Evolutionary conservation across 2,888 invertebrate genomes (phyloP).

Genomic region (Caenorhabditis sp.): DNA sequence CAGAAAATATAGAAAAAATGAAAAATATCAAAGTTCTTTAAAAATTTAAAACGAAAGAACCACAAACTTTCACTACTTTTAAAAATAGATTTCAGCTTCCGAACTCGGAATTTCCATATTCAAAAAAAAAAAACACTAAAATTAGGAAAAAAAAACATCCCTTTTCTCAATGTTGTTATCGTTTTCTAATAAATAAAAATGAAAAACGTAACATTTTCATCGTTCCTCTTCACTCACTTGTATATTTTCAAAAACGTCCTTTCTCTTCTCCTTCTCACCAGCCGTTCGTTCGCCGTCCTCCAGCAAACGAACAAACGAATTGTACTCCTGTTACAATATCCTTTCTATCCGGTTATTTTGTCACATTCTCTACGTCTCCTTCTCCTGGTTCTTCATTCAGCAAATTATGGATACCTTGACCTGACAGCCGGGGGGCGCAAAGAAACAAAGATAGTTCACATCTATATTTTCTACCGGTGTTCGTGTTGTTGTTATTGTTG

Average conservation of each 20-base stretch:
- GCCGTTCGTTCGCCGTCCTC: not conserved
- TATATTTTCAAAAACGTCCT: not conserved
- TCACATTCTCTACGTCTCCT: not conserved
- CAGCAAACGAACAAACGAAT: not conserved
- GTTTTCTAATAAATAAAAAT: not conserved
- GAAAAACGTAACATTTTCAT: not conserved
- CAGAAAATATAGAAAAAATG: no score
- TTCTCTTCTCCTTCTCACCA: not conserved
- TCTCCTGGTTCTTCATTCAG: not conserved
- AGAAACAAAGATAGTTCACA: not conserved
- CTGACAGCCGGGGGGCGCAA: not conserved
- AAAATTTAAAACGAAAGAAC: no score
- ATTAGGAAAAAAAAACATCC: no score
- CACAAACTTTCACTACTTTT: no score
- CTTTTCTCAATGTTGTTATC: no score
- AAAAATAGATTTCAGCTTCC: no score
- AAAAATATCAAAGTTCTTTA: no score
- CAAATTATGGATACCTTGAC: constrained; percentile 1
- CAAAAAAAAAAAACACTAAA: no score
- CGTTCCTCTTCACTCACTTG: not conserved
- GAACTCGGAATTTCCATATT: no score
- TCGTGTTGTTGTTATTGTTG: not conserved
- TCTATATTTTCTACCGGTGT: no score
- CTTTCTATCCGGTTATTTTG: not conserved
- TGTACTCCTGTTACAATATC: not conserved